Evolutionary conservation across 2,888 invertebrate species (phyloP).

Genomic region (Odontocolon sp.): DNA sequence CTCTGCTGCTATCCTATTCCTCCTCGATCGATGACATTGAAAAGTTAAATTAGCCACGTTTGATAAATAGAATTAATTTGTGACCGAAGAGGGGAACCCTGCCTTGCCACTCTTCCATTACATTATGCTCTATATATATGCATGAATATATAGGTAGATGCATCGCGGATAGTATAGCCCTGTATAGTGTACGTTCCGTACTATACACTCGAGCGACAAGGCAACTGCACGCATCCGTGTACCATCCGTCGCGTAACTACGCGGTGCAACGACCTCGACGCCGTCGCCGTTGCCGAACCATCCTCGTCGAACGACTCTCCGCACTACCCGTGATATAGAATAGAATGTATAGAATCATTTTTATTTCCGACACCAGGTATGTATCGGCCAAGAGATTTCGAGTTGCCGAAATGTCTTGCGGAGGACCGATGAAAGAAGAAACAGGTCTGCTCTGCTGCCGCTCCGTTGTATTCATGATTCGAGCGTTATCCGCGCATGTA

Average conservation of each 20-base stretch:
- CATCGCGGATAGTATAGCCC: not conserved
- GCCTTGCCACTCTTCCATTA: constrained; percentile 30
- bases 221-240: constrained; percentile 66
- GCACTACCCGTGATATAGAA: not conserved
- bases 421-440: too few relatives aligned
- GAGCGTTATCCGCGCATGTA: too few relatives aligned
- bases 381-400: too few relatives aligned
- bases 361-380: too few relatives aligned
- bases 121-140: constrained; percentile 31
- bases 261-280: constrained; percentile 75
- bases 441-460: too few relatives aligned
- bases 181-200: constrained; percentile 27
- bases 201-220: constrained; percentile 59
- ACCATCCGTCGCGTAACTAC: constrained; percentile 74
- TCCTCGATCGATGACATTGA: constrained; percentile 46
- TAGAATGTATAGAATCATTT: too few relatives aligned
- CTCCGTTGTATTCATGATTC: too few relatives aligned
- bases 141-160: constrained; percentile 18
- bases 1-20: not conserved
- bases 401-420: too few relatives aligned
- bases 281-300: constrained; percentile 58
- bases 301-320: constrained; percentile 37
- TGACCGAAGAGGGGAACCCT: constrained; percentile 52
- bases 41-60: constrained; percentile 50
- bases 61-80: constrained; percentile 58